phyloP scores from a whole-genome alignment of 2,888 invertebrate species.

The Sepiola atlantica region DNA sequence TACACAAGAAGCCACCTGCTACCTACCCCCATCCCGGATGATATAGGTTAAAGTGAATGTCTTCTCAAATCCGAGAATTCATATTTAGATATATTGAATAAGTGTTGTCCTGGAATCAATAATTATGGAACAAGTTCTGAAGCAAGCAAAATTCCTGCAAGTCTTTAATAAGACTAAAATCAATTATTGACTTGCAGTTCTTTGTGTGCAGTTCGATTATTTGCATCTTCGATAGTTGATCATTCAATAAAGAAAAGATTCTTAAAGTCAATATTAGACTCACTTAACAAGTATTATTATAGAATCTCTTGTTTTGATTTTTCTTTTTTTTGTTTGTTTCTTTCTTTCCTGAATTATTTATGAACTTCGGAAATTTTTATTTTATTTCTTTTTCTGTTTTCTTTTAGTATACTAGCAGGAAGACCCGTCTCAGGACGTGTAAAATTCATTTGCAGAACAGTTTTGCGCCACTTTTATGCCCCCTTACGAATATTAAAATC shows the following conservation, averaged over 20 bases:
- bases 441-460: too few species aligned
- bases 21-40: too few species aligned
- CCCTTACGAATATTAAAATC: too few species aligned
- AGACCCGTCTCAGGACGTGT: too few species aligned
- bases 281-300: too few species aligned
- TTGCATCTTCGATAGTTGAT: not conserved
- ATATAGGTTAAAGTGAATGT: not conserved
- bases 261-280: not conserved
- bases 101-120: not conserved
- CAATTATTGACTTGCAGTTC: not conserved
- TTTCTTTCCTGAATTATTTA: too few species aligned
- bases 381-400: not conserved
- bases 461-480: too few species aligned
- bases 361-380: not conserved
- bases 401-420: too few species aligned
- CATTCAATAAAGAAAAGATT: not conserved
- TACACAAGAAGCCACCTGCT: too few species aligned
- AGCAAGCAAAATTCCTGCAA: not conserved
- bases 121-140: slow-evolving; percentile 16
- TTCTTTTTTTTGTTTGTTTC: too few species aligned
- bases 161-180: not conserved
- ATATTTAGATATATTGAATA: not conserved
- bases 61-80: not conserved
- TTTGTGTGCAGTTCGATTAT: not conserved
- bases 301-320: too few species aligned